These are phyloP conservation scores for Malthinus flaveolus DNA, from an alignment of 2,888 invertebrate species.

Conservation along the genomic window DNA sequence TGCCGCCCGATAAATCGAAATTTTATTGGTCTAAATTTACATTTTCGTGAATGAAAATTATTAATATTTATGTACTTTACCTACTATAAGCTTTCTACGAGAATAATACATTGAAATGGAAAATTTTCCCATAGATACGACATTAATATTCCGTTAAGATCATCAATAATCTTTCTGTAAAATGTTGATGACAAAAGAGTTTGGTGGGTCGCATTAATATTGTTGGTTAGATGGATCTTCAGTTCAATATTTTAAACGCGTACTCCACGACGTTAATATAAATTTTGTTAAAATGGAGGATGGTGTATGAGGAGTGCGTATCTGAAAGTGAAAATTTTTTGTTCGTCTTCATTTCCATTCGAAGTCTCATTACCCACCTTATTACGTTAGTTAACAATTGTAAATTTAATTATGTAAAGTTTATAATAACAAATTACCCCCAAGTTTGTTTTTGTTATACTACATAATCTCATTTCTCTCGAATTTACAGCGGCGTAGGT, in stretches of 20 bases:
- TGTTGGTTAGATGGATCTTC: conserved; percentile 4
- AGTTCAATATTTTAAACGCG: conserved; percentile 2
- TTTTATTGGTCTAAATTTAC: too few relatives aligned
- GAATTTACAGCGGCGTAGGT: too few relatives aligned
- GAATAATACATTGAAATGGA: neutral
- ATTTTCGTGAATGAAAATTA: too few relatives aligned
- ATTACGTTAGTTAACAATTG: neutral
- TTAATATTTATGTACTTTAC: too few relatives aligned
- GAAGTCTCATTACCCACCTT: too few relatives aligned
- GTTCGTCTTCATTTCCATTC: neutral
- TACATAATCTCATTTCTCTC: conserved; percentile 14
- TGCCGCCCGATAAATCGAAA: too few relatives aligned
- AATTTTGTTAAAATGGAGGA: neutral
- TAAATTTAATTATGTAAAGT: too few relatives aligned
- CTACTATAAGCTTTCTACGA: too few relatives aligned
- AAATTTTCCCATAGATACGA: conserved; percentile 2
- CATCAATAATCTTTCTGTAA: conserved; percentile 15
- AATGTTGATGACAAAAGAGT: conserved; percentile 8
- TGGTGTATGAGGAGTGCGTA: neutral
- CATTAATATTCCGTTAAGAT: conserved; percentile 10
- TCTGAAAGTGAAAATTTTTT: neutral
- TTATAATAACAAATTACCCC: neutral
- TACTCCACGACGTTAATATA: neutral
- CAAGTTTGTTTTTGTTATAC: conserved; percentile 11
- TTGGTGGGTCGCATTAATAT: conserved; percentile 15